phyloP scores from a whole-genome alignment of 2,888 invertebrate species.

The Loripinus fragilis region DNA sequence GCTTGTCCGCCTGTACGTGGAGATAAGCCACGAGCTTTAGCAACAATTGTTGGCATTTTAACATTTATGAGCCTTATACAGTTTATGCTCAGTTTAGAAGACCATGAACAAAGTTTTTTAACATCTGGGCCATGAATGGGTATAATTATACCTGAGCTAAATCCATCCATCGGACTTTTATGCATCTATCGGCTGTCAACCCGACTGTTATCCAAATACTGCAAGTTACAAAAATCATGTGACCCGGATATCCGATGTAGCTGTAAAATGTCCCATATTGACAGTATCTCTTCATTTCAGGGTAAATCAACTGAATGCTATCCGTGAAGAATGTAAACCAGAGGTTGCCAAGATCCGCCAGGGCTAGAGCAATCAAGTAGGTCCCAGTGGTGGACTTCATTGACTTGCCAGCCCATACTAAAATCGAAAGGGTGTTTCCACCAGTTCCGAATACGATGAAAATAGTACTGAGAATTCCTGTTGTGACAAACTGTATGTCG shows the following conservation, averaged over 20 bases:
- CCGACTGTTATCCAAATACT: constrained; percentile 6
- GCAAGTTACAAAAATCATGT: neutral
- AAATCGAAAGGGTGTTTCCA: neutral
- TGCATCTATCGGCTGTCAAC: constrained; percentile 4
- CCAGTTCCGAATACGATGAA: neutral
- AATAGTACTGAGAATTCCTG: constrained; percentile 1
- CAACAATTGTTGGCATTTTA: too few relatives aligned
- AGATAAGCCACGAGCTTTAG: too few relatives aligned
- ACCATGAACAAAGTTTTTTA: too few relatives aligned
- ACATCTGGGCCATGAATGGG: neutral
- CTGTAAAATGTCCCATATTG: neutral
- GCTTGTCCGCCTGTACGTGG: too few relatives aligned
- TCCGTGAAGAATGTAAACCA: neutral
- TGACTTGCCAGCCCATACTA: neutral
- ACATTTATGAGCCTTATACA: too few relatives aligned
- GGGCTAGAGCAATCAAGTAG: neutral
- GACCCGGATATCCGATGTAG: neutral
- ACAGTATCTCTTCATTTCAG: neutral
- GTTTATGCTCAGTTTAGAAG: too few relatives aligned
- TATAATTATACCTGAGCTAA: neutral
- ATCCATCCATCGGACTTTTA: neutral
- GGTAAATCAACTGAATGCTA: neutral
- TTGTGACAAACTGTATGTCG: neutral
- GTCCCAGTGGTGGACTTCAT: constrained; percentile 7
- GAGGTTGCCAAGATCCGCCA: neutral